Conservation (phyloP, 2,113 vertebrate genomes). For the Crotalus horridus region DNA sequence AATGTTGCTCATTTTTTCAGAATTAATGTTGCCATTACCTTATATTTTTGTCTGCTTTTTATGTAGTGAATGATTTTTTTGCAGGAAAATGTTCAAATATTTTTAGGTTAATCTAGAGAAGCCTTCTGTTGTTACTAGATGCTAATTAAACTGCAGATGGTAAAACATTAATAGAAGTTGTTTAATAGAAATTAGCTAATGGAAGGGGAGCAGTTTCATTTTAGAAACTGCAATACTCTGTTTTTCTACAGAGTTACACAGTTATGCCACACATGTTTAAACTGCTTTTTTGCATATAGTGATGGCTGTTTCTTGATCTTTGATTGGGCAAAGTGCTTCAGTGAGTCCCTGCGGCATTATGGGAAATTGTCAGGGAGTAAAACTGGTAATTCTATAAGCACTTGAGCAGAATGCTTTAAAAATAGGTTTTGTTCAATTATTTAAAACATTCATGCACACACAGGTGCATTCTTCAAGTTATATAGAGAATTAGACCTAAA, state of each 20-base stretch:
- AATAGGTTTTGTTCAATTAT: background rate
- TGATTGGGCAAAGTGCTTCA: background rate
- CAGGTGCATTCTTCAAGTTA: background rate
- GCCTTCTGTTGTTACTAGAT: conserved; percentile 36
- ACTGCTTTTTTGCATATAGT: background rate
- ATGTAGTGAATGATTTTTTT: conserved; percentile 46
- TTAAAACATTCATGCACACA: background rate
- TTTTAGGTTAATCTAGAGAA: conserved; percentile 53
- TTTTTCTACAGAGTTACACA: background rate
- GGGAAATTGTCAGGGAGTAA: background rate
- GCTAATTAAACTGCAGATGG: conserved; percentile 55
- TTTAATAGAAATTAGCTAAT: background rate
- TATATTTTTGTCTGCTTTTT: conserved; percentile 50
- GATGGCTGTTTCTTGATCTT: background rate
- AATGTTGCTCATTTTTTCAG: conserved; percentile 49
- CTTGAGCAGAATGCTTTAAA: background rate
- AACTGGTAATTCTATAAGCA: background rate
- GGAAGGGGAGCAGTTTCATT: background rate
- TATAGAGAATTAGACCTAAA: background rate
- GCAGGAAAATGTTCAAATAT: conserved; percentile 42
- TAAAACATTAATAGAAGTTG: conserved; percentile 22
- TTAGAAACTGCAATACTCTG: background rate
- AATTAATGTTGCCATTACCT: conserved; percentile 45
- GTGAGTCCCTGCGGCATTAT: background rate
- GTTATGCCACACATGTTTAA: background rate